These are phyloP conservation scores for Dioctria rufipes DNA, from an alignment of 2,888 invertebrate genomes.

Conservation along the genomic window DNA sequence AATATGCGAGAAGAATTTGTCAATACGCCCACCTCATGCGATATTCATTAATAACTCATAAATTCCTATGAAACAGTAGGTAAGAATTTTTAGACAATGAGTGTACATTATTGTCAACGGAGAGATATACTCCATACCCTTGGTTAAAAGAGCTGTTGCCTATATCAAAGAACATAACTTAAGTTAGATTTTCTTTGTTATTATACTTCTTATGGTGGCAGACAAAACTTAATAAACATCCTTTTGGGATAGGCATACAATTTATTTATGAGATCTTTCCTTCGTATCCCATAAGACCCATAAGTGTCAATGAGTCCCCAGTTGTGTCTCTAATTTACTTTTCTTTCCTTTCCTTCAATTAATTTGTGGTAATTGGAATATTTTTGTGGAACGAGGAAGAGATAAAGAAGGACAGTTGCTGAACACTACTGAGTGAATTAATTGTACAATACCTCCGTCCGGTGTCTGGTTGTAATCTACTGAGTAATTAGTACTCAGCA, in stretches of 20 bases:
- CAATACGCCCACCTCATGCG: no score
- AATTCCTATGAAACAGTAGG: no score
- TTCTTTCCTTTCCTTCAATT: slow-evolving; percentile 23
- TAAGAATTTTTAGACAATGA: no score
- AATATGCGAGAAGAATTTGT: no score
- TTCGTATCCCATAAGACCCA: slow-evolving; percentile 1
- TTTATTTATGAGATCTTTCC: slow-evolving; percentile 48
- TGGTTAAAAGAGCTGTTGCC: slow-evolving; percentile 4
- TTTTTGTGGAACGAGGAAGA: slow-evolving; percentile 9
- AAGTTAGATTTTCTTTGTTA: no score
- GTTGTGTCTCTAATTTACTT: slow-evolving; percentile 39
- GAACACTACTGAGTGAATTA: background rate
- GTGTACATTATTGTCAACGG: no score
- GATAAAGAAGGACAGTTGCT: background rate
- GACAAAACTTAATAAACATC: slow-evolving; percentile 48
- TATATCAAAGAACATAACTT: no score
- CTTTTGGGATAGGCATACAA: slow-evolving; percentile 25
- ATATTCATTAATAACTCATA: no score
- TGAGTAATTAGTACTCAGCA: slow-evolving; percentile 1
- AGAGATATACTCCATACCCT: no score
- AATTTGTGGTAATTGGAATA: slow-evolving; percentile 48
- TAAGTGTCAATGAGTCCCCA: slow-evolving; percentile 3
- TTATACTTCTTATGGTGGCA: slow-evolving; percentile 36
- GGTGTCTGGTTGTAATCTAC: background rate
- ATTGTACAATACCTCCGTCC: slow-evolving; percentile 21